These are phyloP conservation scores for Tachina fera DNA, from an alignment of 2,888 invertebrate genomes.

Conservation along the genomic window DNA sequence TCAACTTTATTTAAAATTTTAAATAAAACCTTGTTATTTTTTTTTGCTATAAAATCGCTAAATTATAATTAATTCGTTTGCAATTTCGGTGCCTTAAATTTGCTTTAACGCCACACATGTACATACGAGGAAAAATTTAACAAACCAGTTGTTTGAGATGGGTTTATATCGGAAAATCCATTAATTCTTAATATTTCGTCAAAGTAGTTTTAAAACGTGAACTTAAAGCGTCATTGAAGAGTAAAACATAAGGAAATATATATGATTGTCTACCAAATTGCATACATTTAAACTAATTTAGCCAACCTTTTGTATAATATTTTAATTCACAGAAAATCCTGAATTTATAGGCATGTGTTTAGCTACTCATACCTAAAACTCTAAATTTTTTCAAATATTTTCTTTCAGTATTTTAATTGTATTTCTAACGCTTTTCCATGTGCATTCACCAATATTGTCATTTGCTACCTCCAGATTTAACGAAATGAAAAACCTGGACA, in stretches of 20 bases:
- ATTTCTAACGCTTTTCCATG: background rate
- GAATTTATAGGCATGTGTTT: no score
- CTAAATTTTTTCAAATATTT: background rate
- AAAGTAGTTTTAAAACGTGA: no score
- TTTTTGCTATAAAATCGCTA: background rate
- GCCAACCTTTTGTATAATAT: background rate
- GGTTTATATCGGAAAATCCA: no score
- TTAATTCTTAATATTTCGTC: no score
- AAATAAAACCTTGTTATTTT: no score
- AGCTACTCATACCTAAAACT: background rate
- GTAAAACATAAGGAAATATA: no score
- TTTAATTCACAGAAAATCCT: background rate
- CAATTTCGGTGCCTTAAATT: conserved; percentile 26
- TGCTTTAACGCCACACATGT: conserved; percentile 12
- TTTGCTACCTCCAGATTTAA: conserved; percentile 30
- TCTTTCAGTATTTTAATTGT: background rate
- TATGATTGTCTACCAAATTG: background rate
- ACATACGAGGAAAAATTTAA: conserved; percentile 24
- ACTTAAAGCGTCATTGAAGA: no score
- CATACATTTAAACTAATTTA: no score
- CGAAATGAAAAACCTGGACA: conserved; percentile 31
- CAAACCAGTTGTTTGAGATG: background rate
- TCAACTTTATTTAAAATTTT: no score
- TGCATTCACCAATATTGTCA: background rate
- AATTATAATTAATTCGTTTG: background rate